Percentiles rank a stretch among this genome's conserved stretches.
These are phyloP conservation scores for Dendrolimus pini DNA, from an alignment of 2,888 invertebrate species.

Conservation along the genomic window DNA sequence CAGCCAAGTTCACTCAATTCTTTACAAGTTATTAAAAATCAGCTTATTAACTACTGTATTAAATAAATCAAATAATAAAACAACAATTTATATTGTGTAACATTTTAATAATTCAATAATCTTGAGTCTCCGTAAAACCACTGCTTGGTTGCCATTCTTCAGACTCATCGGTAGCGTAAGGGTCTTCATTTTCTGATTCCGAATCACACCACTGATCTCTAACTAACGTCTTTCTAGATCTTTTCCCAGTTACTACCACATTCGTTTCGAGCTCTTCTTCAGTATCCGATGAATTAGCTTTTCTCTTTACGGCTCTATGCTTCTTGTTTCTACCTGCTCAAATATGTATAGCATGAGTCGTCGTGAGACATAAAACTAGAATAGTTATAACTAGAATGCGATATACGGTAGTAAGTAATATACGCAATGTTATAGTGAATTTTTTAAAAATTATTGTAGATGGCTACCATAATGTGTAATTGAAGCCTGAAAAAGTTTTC, in stretches of 20 bases:
- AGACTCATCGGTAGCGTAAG: conserved; percentile 62
- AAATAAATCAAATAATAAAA: too few species aligned
- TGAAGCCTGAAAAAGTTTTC: too few species aligned
- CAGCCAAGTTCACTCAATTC: too few species aligned
- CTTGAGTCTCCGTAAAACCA: conserved; percentile 32
- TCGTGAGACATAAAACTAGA: conserved; percentile 9
- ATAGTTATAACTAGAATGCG: conserved; percentile 1
- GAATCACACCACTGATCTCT: conserved; percentile 28
- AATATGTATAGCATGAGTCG: conserved; percentile 9
- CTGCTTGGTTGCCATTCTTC: conserved; percentile 66
- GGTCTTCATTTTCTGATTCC: conserved; percentile 57
- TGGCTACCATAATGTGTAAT: too few species aligned
- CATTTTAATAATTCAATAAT: conserved; percentile 1
- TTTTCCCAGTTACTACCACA: conserved; percentile 41
- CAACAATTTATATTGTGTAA: too few species aligned
- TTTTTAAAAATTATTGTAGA: too few species aligned
- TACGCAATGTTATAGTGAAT: too few species aligned
- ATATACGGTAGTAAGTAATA: too few species aligned
- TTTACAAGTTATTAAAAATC: too few species aligned
- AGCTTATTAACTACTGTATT: too few species aligned
- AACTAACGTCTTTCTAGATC: conserved; percentile 32
- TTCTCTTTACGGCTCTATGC: conserved; percentile 18
- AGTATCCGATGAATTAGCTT: conserved; percentile 15
- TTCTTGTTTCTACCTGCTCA: conserved; percentile 21
- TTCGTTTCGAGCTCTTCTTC: conserved; percentile 2